A percentile compares a stretch with the other conserved stretches of the same genome.
These are phyloP conservation scores for Recurvirostra avosetta DNA, from an alignment of 2,113 vertebrate genomes.

Conservation along the genomic window DNA sequence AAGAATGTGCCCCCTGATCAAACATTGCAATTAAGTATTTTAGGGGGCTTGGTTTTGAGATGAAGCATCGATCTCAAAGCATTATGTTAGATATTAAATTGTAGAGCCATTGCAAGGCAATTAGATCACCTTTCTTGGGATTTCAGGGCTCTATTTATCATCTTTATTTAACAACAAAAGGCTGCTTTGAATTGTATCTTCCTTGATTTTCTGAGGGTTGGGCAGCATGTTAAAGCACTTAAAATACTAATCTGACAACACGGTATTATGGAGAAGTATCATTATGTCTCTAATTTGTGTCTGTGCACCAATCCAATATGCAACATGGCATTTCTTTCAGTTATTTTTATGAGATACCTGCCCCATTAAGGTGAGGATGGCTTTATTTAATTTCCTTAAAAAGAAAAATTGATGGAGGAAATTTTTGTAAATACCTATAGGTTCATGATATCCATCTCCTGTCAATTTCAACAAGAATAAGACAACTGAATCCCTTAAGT, in stretches of 20 bases:
- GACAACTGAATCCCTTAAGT: neutral
- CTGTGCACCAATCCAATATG: neutral
- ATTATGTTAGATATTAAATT: neutral
- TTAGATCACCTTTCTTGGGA: conserved; percentile 21
- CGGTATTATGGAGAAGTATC: neutral
- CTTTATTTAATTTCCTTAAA: neutral
- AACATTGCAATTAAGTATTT: neutral
- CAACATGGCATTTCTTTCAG: neutral
- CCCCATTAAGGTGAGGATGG: neutral
- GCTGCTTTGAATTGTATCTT: neutral
- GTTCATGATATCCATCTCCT: neutral
- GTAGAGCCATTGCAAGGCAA: neutral
- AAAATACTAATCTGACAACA: neutral
- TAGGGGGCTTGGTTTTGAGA: neutral
- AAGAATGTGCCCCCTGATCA: neutral
- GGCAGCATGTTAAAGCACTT: neutral
- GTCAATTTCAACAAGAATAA: neutral
- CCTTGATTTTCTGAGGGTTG: neutral
- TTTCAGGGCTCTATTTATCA: neutral
- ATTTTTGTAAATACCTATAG: neutral
- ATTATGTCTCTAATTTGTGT: neutral
- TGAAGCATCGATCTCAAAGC: neutral
- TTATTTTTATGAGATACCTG: neutral
- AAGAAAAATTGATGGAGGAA: neutral
- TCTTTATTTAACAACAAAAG: neutral